Evolutionary conservation across 2,113 vertebrate genomes (phyloP), one percentile per base, ranked within the genome.

Genomic region (Hemibagrus wyckioides): DNA sequence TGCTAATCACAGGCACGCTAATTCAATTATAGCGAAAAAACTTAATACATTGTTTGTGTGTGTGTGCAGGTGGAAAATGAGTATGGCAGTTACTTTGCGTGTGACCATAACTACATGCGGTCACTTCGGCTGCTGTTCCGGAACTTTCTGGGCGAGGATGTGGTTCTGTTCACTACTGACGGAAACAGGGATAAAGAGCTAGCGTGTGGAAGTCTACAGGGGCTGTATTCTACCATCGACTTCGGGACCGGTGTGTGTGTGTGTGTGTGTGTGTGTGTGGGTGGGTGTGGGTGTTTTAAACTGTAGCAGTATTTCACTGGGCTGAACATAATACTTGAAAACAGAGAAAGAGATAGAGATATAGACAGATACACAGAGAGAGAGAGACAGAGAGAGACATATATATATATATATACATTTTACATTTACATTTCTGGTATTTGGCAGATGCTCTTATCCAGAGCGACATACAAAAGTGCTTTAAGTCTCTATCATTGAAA

Each of bases 91-190:
- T 98, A 97, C 91, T 95, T 88, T 0, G 95, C 96, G 75, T 99
- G 98, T 0, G 98, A 99, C 90, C 93, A 94, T 73, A 93, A 92
- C 89, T 99, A 99, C 93, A 93, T 99, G 90, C 92, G 92, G 56
- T 94, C 98, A 76, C 93, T 99, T 84, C 94, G 92, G 61, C 92
- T 93, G 77, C 89, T 97, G 82, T 97, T 99, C 86, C 96, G 94
- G 11, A 90, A 91, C 0, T 93, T 96, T 48, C 94, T 99, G 83
- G 97, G 98, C 0, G 93, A 94, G 0, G 92, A 97, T n/a, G 93
- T 96, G 5, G 86, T 99, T 82, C 96, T 99, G 83, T 99, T 99
- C 93, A 99, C 97, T 90, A 99, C 97, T 0, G 98, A 99, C 23
- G 94, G 97, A 48, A 92, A 95, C 0, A 92, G 83, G 4, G 93